Conservation (phyloP, 2,888 invertebrate species). For the Micropterix aruncella region DNA sequence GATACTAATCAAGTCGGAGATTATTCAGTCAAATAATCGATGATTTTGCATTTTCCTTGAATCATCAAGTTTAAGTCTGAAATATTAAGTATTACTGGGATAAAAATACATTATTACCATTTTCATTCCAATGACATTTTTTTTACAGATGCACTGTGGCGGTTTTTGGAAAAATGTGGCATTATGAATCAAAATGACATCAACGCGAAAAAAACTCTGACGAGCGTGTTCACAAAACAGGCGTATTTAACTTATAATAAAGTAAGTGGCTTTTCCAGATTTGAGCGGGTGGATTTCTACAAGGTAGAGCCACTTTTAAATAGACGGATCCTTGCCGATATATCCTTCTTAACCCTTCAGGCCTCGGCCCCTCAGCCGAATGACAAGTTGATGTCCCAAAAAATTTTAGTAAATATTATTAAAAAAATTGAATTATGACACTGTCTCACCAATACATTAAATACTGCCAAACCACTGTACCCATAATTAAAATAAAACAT, state of each 20-base stretch:
- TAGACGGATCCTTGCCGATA: too few species aligned
- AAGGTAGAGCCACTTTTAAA: too few species aligned
- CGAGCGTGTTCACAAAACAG: conserved; percentile 24
- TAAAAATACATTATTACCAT: conserved; percentile 1
- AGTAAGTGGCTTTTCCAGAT: conserved; percentile 18
- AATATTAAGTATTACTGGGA: background rate
- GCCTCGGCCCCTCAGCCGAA: too few species aligned
- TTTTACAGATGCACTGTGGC: conserved; percentile 33
- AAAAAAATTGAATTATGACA: too few species aligned
- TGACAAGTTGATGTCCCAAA: too few species aligned
- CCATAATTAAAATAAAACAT: too few species aligned
- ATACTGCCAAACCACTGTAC: too few species aligned
- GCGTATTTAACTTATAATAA: conserved; percentile 25
- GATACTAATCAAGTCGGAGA: conserved; percentile 10
- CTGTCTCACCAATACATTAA: too few species aligned
- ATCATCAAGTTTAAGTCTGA: conserved; percentile 13
- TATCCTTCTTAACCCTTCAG: too few species aligned
- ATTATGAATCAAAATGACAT: conserved; percentile 26
- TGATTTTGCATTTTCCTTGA: conserved; percentile 9
- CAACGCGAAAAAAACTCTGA: conserved; percentile 22
- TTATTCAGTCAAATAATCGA: conserved; percentile 4
- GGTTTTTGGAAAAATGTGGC: conserved; percentile 27
- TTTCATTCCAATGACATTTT: conserved; percentile 1
- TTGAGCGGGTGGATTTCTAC: too few species aligned
- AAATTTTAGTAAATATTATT: too few species aligned